Percentiles rank a stretch among this genome's conserved stretches.
phyloP scores from a whole-genome alignment of 2,113 vertebrate genomes.

The Gracilinanus agilis region DNA sequence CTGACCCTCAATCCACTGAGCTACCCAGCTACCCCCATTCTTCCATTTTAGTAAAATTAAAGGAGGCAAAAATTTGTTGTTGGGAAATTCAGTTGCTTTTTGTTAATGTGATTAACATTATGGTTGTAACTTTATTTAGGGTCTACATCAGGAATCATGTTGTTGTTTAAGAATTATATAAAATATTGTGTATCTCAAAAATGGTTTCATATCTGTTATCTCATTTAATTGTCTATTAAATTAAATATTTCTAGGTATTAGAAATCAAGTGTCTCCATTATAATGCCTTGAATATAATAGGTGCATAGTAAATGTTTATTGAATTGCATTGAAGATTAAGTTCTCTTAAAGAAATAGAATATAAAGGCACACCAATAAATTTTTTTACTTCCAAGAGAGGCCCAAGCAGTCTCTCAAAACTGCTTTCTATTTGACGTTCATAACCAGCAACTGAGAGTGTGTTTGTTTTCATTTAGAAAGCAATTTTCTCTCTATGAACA shows the following conservation, averaged over 20 bases:
- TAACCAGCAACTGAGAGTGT: background rate
- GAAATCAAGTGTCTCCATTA: background rate
- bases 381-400: slow-evolving; percentile 9
- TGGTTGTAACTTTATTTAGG: slow-evolving; percentile 27
- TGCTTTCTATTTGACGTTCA: slow-evolving; percentile 44
- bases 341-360: background rate
- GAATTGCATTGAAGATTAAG: background rate
- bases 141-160: slow-evolving; percentile 16
- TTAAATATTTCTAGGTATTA: slow-evolving; percentile 32
- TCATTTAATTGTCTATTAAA: background rate
- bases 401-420: slow-evolving; percentile 12
- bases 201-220: slow-evolving; percentile 43
- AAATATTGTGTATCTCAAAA: slow-evolving; percentile 50
- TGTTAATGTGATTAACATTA: background rate
- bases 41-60: slow-evolving; percentile 34
- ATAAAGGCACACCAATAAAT: background rate
- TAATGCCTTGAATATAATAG: background rate
- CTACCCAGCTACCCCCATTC: too few species aligned
- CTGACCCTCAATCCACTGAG: too few species aligned
- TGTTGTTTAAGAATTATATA: slow-evolving; percentile 9
- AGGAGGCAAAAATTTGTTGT: slow-evolving; percentile 31
- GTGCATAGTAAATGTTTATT: background rate
- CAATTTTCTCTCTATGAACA: background rate
- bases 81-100: slow-evolving; percentile 36
- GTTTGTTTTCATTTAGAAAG: slow-evolving; percentile 12